Evolutionary conservation across 2,113 vertebrate genomes (phyloP), one percentile per base, ranked within the genome.

Genomic region (Sander vitreus): DNA sequence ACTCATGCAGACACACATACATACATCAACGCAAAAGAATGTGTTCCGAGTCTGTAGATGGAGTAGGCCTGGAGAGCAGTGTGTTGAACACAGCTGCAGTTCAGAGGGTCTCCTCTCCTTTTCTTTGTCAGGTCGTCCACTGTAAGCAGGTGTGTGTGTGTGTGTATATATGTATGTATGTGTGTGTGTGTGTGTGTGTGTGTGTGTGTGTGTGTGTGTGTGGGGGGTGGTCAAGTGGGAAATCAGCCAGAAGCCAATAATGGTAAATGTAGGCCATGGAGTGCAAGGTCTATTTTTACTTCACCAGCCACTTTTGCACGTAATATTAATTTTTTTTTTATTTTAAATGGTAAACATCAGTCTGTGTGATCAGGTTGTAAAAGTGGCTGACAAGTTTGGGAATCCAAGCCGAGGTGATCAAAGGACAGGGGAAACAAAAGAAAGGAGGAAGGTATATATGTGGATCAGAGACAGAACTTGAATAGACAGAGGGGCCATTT

Each of bases 201-300:
- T 39, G 36, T 2, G 36, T 10, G 36, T 10, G 36, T 39, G 36
- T 39, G 36, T 39, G 36, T 39, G 36, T 39, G 36, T 9, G 39
- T 39, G 47, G 25, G 23, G 3, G 3, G 27, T 7, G 5, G 54
- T 50, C 19, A 53, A 45, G 60, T 27, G 53, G 77, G 62, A n/a
- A 43, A 54, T 59, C 73, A 89, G 87, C 87, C 84, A 90, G 75
- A 88, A 93, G 82, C 78, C 73, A 82, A 65, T 36, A 88, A 47
- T 30, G 48, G 77, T 72, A 79, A 74, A 73, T 69, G 43, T 78
- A 48, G 62, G 68, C 68, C 66, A 80, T 66, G 53, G 70, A 67
- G 68, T 59, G 64, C 65, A 69, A 68, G 45, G 65, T 74, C 75
- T 36, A 63, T 66, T 57, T 85, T 76, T 79, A 39, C 82, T 86